These are phyloP conservation scores for Sitta carolinensis DNA, from an alignment of 2,797 vertebrate species.

Conservation along the genomic window DNA sequence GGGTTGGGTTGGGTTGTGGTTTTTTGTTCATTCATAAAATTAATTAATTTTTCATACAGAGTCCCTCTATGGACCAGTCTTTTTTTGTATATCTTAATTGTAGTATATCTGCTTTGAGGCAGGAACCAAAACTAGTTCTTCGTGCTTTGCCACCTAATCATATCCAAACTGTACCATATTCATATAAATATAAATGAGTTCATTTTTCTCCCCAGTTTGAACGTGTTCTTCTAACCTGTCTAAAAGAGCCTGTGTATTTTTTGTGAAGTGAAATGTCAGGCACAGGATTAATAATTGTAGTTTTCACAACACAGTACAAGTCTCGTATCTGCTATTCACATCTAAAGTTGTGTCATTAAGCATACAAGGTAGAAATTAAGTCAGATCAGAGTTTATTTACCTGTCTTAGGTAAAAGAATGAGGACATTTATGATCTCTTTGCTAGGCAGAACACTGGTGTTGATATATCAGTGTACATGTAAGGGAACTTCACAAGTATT, in stretches of 20 bases:
- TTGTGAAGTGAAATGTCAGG: not conserved
- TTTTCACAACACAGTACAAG: not conserved
- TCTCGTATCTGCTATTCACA: not conserved
- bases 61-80: accelerated
- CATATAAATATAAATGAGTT: not conserved
- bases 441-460: not conserved
- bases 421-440: not conserved
- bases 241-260: not conserved
- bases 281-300: not conserved
- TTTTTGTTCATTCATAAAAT: not conserved
- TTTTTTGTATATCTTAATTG: not conserved
- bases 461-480: too few species aligned
- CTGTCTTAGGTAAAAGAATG: not conserved
- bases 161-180: not conserved
- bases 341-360: not conserved
- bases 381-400: not conserved
- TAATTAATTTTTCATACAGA: not conserved
- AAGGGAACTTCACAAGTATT: not conserved
- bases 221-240: not conserved
- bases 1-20: not conserved
- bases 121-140: not conserved
- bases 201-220: not conserved
- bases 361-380: not conserved
- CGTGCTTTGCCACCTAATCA: not conserved
- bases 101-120: not conserved